phyloP scores from a whole-genome alignment of 2,797 vertebrate genomes.

The Pangasius macronema region DNA sequence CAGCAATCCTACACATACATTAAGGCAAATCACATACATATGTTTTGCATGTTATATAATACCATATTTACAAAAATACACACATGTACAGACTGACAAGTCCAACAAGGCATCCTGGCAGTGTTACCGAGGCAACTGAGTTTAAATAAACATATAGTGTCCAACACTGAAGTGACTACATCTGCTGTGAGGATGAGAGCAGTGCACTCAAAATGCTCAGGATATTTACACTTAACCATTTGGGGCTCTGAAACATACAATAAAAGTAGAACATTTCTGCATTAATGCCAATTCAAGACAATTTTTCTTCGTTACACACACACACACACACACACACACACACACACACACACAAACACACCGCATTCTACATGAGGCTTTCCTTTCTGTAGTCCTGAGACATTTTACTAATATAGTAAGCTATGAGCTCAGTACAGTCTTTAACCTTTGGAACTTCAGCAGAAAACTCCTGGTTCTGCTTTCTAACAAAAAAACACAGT shows the following conservation, averaged over 20 bases:
- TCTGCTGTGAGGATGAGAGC: background rate
- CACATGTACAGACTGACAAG: background rate
- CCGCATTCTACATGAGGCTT: background rate
- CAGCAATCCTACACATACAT: background rate
- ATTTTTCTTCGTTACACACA: background rate
- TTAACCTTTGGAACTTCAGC: too few relatives aligned
- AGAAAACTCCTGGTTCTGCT: background rate
- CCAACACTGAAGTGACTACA: slow-evolving; percentile 3
- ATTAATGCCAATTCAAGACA: background rate
- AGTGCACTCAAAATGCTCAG: background rate
- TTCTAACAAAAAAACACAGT: background rate
- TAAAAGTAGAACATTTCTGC: background rate
- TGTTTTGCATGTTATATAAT: background rate
- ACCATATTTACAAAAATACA: slow-evolving; percentile 10
- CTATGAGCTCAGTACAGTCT: background rate
- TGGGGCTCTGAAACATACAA: background rate
- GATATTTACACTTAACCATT: background rate
- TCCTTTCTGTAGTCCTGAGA: background rate
- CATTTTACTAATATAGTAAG: background rate
- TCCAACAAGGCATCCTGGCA: background rate
- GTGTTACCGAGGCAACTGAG: slow-evolving; percentile 5
- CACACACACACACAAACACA: too few relatives aligned
- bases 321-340: too few relatives aligned
- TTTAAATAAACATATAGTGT: slow-evolving; percentile 17
- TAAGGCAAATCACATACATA: background rate